Percentiles rank a stretch among this genome's conserved stretches.
These are phyloP conservation scores for Callyntrura sp. DNA, from an alignment of 2,888 invertebrate species.

Conservation along the genomic window DNA sequence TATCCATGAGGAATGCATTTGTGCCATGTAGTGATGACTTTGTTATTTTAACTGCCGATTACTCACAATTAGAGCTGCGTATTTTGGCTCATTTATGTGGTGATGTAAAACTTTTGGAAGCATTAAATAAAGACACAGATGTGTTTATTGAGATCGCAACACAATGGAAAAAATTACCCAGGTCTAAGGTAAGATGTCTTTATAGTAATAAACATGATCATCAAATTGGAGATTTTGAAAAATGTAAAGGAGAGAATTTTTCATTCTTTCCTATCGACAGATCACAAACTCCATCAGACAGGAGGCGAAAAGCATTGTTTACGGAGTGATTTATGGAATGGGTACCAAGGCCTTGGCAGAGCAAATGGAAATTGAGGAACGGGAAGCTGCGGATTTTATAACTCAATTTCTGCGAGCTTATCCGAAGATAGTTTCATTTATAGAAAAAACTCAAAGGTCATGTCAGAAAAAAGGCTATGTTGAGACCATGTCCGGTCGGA, in stretches of 20 bases:
- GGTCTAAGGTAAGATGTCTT: constrained; percentile 87
- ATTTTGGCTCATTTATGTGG: constrained; percentile 95
- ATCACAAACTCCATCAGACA: constrained; percentile 87
- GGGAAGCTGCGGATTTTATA: constrained; percentile 90
- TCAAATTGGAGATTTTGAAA: neutral
- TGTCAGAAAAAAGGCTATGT: constrained; percentile 92
- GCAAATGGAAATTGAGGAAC: constrained; percentile 91
- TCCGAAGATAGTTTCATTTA: constrained; percentile 88
- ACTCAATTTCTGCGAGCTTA: constrained; percentile 86
- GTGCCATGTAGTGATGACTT: constrained; percentile 86
- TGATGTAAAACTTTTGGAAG: constrained; percentile 89
- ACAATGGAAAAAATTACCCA: constrained; percentile 91
- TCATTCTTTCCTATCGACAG: constrained; percentile 6
- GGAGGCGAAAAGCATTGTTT: constrained; percentile 96
- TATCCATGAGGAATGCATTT: constrained; percentile 88
- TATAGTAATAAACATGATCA: neutral
- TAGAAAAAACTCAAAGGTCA: constrained; percentile 87
- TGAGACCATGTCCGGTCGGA: constrained; percentile 92
- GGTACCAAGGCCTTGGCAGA: constrained; percentile 93
- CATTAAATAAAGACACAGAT: constrained; percentile 88
- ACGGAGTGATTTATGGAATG: constrained; percentile 99
- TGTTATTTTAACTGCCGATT: constrained; percentile 95
- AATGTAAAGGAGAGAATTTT: neutral
- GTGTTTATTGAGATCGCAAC: constrained; percentile 95
- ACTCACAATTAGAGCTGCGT: constrained; percentile 97